These are phyloP conservation scores for Cardinalis cardinalis DNA, from an alignment of 2,113 vertebrate genomes.

Conservation along the genomic window DNA sequence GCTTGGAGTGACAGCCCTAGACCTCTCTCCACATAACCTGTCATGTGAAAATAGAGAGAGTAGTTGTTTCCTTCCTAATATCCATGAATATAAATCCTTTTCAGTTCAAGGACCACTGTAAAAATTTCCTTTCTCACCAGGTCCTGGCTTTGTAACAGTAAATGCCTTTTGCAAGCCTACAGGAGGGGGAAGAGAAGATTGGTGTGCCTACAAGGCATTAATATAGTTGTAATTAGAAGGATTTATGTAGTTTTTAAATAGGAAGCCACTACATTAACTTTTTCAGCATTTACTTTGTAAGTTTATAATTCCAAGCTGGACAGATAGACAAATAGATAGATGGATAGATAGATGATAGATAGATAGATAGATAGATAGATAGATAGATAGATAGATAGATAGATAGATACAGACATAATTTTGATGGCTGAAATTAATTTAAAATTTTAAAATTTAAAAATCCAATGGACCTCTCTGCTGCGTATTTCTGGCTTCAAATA, in stretches of 20 bases:
- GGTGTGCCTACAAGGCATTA: background rate
- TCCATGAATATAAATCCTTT: background rate
- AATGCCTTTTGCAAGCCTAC: background rate
- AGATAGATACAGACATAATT: background rate
- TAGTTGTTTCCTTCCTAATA: no score
- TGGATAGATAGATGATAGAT: background rate
- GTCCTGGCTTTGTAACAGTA: background rate
- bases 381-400: no score
- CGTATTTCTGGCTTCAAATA: background rate
- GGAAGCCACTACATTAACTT: background rate
- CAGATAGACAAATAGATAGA: background rate
- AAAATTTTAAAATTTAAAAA: background rate
- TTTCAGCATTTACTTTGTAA: background rate
- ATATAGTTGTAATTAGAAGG: background rate
- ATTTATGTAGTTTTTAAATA: background rate
- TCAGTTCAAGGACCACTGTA: background rate
- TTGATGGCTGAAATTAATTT: background rate
- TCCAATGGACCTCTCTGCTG: background rate
- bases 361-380: no score
- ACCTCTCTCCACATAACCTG: rapidly evolving
- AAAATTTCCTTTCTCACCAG: background rate
- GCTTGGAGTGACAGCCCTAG: no score
- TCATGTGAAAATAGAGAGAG: background rate
- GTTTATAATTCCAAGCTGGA: background rate
- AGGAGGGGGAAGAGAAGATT: background rate